Evolutionary conservation across 2,113 vertebrate genomes (phyloP).

Genomic region (Gavialis gangeticus): DNA sequence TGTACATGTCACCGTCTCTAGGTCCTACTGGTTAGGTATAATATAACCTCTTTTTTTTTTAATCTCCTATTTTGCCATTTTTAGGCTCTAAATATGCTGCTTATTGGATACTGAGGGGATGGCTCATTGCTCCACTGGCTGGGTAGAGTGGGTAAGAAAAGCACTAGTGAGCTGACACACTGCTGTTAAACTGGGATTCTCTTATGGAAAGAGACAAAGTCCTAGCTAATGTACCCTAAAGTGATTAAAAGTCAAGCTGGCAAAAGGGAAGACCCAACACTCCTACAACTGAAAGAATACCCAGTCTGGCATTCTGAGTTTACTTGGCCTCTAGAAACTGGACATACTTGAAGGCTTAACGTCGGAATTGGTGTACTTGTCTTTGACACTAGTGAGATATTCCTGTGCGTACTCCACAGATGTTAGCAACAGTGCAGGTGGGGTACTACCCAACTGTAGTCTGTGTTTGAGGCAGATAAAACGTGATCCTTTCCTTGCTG

Average conservation of each 20-base stretch:
- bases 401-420: not conserved
- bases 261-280: not conserved
- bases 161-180: not conserved
- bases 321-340: not conserved
- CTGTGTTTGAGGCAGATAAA: not conserved
- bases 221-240: not conserved
- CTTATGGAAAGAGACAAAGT: not conserved
- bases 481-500: not conserved
- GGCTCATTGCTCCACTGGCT: not conserved
- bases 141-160: not conserved
- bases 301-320: not conserved
- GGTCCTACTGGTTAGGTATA: not conserved
- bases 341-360: not conserved
- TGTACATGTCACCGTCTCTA: not conserved
- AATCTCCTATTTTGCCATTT: not conserved
- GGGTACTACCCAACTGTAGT: not conserved
- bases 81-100: not conserved
- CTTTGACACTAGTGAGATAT: not conserved
- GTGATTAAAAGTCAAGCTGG: not conserved
- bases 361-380: not conserved
- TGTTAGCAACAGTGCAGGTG: not conserved
- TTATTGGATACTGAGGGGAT: not conserved
- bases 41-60: not conserved
- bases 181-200: not conserved
- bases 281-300: not conserved